A percentile compares a stretch with the other conserved stretches of the same genome.
Conservation (phyloP, 2,888 invertebrate species). For the Habroteleia sp. region DNA sequence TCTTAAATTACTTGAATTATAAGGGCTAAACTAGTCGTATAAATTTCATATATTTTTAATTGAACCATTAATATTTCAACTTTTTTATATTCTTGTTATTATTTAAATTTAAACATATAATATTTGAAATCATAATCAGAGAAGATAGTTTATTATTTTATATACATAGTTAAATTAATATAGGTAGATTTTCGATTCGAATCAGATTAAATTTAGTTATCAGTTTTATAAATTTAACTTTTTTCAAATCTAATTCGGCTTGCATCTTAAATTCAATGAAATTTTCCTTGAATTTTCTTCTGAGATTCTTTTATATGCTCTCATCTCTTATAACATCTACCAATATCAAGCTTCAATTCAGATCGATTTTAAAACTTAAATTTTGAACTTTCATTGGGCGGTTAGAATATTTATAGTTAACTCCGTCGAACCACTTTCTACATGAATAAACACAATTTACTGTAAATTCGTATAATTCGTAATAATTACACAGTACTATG, state of each 20-base stretch:
- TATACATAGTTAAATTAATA: too few species aligned
- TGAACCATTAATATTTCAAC: too few species aligned
- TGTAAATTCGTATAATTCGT: slow-evolving; percentile 11
- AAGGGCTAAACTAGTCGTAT: too few species aligned
- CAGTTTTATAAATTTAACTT: slow-evolving; percentile 20
- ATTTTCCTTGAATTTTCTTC: slow-evolving; percentile 19
- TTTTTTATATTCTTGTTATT: too few species aligned
- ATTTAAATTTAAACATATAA: too few species aligned
- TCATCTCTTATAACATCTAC: slow-evolving; percentile 40
- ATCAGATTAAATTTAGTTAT: slow-evolving; percentile 15
- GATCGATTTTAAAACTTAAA: slow-evolving; percentile 40
- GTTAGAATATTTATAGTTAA: slow-evolving; percentile 32
- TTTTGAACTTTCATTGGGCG: slow-evolving; percentile 7
- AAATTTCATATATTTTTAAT: too few species aligned
- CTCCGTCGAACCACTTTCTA: slow-evolving; percentile 15
- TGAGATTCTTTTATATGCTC: slow-evolving; percentile 31
- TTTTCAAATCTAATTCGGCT: slow-evolving; percentile 18
- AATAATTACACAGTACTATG: slow-evolving; percentile 13
- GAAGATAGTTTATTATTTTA: too few species aligned
- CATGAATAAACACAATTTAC: slow-evolving; percentile 28
- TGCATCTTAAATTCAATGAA: slow-evolving; percentile 31
- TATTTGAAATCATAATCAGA: too few species aligned
- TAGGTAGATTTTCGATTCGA: too few species aligned
- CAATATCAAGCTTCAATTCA: slow-evolving; percentile 39
- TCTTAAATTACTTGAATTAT: too few species aligned